A percentile compares a stretch with the other conserved stretches of the same genome.
phyloP scores from a whole-genome alignment of 2,113 vertebrate genomes.

The western clawed frog (Xenopus tropicalis) region DNA sequence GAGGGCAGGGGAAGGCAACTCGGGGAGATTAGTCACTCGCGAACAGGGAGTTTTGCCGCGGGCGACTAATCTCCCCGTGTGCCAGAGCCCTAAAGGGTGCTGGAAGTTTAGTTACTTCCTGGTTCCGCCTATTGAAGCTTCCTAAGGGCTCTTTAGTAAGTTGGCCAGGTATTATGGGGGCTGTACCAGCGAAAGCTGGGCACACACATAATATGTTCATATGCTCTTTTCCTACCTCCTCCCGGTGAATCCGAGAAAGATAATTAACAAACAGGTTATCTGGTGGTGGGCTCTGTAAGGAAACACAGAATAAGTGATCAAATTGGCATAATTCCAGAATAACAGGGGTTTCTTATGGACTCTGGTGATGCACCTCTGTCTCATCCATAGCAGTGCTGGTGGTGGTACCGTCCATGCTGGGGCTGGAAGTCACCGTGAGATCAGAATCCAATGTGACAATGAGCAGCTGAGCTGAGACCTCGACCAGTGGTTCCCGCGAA shows the following conservation, averaged over 20 bases:
- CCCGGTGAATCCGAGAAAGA: conserved; percentile 93
- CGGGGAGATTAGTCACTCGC: no score
- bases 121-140: no score
- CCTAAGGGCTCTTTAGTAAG: no score
- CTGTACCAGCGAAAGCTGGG: no score
- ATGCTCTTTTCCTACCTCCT: conserved; percentile 77
- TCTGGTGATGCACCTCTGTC: conserved; percentile 71
- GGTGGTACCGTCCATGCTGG: conserved; percentile 74
- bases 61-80: no score
- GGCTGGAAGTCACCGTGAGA: conserved; percentile 64
- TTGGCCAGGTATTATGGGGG: no score
- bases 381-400: conserved; percentile 89
- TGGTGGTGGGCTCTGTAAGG: conserved; percentile 77
- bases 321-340: conserved; percentile 18
- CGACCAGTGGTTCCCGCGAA: conserved; percentile 92
- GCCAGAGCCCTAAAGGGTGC: no score
- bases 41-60: no score
- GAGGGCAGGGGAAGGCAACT: no score
- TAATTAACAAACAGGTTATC: conserved; percentile 98
- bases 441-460: conserved; percentile 94
- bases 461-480: conserved; percentile 91
- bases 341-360: background rate
- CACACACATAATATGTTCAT: no score
- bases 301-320: conserved; percentile 37
- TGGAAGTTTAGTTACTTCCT: no score